Conservation (phyloP, 2,113 vertebrate genomes). For the Solea solea region DNA sequence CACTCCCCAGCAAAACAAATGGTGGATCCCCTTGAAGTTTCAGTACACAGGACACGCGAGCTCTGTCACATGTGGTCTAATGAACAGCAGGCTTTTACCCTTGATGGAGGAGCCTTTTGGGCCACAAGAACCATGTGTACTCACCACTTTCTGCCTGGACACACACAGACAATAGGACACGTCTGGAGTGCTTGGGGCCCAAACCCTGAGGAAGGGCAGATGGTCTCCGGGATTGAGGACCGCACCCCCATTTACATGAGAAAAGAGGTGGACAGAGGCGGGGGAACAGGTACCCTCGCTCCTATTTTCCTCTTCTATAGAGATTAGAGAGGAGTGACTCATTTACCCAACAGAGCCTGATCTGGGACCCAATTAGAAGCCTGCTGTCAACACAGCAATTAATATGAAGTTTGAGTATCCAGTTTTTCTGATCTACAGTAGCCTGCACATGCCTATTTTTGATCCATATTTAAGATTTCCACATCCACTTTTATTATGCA, state of each 20-base stretch:
- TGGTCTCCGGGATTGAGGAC: slow-evolving; percentile 71
- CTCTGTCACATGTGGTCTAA: slow-evolving; percentile 64
- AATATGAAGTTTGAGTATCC: slow-evolving; percentile 21
- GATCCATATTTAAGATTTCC: not conserved
- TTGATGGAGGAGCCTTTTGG: slow-evolving; percentile 61
- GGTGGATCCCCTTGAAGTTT: slow-evolving; percentile 23
- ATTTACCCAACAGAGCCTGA: slow-evolving; percentile 56
- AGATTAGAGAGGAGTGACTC: slow-evolving; percentile 56
- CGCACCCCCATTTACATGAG: slow-evolving; percentile 76
- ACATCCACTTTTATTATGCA: slow-evolving; percentile 10
- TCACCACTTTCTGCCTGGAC: slow-evolving; percentile 79
- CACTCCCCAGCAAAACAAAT: slow-evolving; percentile 21
- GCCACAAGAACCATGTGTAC: slow-evolving; percentile 63
- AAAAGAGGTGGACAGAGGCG: slow-evolving; percentile 68
- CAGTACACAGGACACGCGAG: slow-evolving; percentile 60
- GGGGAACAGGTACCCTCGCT: slow-evolving; percentile 71
- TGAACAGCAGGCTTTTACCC: slow-evolving; percentile 71
- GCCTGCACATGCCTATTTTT: slow-evolving; percentile 5
- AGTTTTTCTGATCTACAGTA: not conserved
- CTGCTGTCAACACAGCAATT: slow-evolving; percentile 50
- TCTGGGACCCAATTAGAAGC: slow-evolving; percentile 59
- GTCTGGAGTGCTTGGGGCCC: slow-evolving; percentile 77
- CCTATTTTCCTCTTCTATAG: slow-evolving; percentile 38
- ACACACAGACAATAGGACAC: slow-evolving; percentile 77
- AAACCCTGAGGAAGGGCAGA: slow-evolving; percentile 77